Base-by-base conservation (phyloP, 2,797 vertebrate genomes). In the Myoxocephalus aenaeus region DNA sequence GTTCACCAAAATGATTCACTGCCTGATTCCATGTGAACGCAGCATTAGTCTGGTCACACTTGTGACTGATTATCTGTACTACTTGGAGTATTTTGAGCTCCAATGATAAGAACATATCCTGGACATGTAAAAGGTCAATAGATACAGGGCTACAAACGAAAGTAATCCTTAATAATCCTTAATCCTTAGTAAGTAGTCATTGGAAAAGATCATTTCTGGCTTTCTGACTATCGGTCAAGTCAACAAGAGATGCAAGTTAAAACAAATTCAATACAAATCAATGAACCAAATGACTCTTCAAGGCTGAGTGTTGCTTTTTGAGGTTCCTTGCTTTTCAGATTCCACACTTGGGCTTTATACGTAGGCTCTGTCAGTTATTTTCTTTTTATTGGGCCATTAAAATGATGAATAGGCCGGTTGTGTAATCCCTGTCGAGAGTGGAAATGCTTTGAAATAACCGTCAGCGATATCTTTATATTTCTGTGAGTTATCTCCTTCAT, bases 401-500 rank as follows among this genome's bases (percentile, higher is more conserved):
- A 88, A 77, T 86, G 77, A 85, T 86, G 73, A 90, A 86, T 69
- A 42, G 79, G 14, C 42, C 5, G 1, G 58, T 80, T 86, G 57
- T 86, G 77, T 81, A 82, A 90, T 87, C 63, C 67, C 15, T 40
- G 68, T 90, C 67, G 73, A 46, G 34, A 70, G 75, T 84, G 81
- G 71, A 89, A 89, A 83, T 65, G 75, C 46, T 89, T 76, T 87
- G 65, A 86, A 81, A 86, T 82, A 88, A 87, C 73, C 72, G 53
- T 48, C 73, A 84, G 70, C 80, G 81, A 86, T 65, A n/a, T 77
- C 80, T 92, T 82, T 79, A 86, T 74, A 81, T 80, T 71, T 74
- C 53, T 62, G 44, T 86, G 77, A 90, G 82, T 92, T 89, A 92
- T 90, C 75, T 8, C 90, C 82, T 81, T 53, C 42, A 25, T 73